Evolutionary conservation across 37 sponge, comb jelly and placozoan genomes (phyloP).

Genomic region (Oopsacas minuta): DNA sequence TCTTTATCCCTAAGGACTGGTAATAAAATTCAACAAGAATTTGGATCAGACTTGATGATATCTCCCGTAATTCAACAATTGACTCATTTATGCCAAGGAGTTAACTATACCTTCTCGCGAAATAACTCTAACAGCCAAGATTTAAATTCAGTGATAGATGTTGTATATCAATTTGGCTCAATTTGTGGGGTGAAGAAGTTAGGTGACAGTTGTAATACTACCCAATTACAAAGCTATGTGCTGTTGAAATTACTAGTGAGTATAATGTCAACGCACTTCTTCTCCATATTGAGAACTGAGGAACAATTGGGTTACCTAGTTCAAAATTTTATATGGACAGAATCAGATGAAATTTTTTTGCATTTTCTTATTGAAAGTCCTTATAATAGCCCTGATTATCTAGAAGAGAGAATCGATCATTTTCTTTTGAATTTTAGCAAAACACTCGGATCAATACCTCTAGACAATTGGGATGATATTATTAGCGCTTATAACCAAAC

Average conservation of each 20-base stretch:
- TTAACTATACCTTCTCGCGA: background rate
- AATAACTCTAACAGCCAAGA: background rate
- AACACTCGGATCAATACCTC: background rate
- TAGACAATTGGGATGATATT: background rate
- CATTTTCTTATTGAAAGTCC: slow-evolving; percentile 57
- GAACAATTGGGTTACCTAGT: slow-evolving; percentile 72
- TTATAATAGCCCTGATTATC: slow-evolving; percentile 21
- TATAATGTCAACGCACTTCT: background rate
- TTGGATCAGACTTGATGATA: background rate
- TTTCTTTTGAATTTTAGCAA: slow-evolving; percentile 26
- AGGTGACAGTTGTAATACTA: background rate
- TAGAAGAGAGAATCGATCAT: slow-evolving; percentile 23
- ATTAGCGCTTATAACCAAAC: background rate
- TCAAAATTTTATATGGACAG: slow-evolving; percentile 20
- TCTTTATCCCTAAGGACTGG: background rate
- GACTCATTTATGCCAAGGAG: background rate
- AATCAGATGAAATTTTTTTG: slow-evolving; percentile 13
- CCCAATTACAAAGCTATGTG: background rate
- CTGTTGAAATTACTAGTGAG: background rate
- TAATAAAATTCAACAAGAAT: background rate
- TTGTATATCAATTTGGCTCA: background rate
- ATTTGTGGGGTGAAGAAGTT: background rate
- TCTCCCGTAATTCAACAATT: background rate
- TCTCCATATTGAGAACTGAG: slow-evolving; percentile 40
- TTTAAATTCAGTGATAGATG: background rate